Evolutionary conservation across 2,888 invertebrate genomes (phyloP).

Genomic region (Teinopalpus imperialis): DNA sequence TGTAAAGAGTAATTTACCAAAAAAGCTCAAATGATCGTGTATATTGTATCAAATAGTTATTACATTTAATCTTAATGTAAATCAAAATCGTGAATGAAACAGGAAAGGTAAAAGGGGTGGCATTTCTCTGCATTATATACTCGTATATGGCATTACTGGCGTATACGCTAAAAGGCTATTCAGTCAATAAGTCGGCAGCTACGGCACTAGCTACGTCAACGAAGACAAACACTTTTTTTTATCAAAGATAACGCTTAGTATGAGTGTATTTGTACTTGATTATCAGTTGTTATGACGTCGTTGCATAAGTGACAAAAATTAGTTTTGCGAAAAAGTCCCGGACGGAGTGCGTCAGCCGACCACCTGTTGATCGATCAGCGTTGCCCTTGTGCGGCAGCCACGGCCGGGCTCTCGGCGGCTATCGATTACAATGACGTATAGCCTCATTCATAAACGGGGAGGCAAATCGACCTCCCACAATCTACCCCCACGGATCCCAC

Average conservation of each 20-base stretch:
- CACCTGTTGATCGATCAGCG: slow-evolving; percentile 67
- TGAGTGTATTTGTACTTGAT: slow-evolving; percentile 20
- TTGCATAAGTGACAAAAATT: slow-evolving; percentile 52
- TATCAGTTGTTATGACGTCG: slow-evolving; percentile 50
- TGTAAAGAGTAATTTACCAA: too few relatives aligned
- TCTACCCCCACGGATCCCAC: slow-evolving; percentile 39
- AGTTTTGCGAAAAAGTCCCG: slow-evolving; percentile 42
- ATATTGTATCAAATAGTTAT: too few relatives aligned
- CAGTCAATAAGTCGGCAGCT: not conserved
- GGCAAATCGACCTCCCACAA: slow-evolving; percentile 43
- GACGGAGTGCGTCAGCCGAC: slow-evolving; percentile 58
- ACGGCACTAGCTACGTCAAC: slow-evolving; percentile 14
- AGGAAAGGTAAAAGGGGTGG: too few relatives aligned
- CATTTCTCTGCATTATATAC: too few relatives aligned
- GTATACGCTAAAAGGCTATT: not conserved
- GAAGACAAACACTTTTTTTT: slow-evolving; percentile 2
- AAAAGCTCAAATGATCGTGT: too few relatives aligned
- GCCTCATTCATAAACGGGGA: slow-evolving; percentile 77
- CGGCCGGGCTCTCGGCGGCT: slow-evolving; percentile 43
- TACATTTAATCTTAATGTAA: too few relatives aligned
- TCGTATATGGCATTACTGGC: too few relatives aligned
- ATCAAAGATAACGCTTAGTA: slow-evolving; percentile 17
- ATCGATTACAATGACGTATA: slow-evolving; percentile 77
- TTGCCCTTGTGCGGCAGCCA: slow-evolving; percentile 73
- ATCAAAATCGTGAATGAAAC: too few relatives aligned